Evolutionary conservation across 2,888 invertebrate genomes (phyloP).

Genomic region (Galerucella pusilla): DNA sequence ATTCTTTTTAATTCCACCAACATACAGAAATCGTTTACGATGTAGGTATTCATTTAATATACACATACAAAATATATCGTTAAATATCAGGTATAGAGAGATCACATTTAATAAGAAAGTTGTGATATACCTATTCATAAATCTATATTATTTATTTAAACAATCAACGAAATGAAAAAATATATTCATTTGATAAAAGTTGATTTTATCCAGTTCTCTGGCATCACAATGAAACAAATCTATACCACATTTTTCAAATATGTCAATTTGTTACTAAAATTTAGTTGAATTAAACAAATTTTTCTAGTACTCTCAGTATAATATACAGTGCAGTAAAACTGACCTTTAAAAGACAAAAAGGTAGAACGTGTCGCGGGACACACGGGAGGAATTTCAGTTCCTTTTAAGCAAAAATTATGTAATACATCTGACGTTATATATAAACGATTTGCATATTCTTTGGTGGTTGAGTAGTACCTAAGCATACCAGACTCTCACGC

Average conservation of each 20-base stretch:
- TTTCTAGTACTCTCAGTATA: too few relatives aligned
- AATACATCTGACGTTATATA: too few relatives aligned
- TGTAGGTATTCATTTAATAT: slow-evolving; percentile 15
- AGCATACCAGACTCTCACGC: too few relatives aligned
- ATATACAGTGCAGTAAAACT: too few relatives aligned
- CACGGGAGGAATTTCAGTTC: too few relatives aligned
- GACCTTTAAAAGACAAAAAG: too few relatives aligned
- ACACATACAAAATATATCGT: slow-evolving; percentile 23
- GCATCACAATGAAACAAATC: not conserved
- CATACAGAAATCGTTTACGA: slow-evolving; percentile 5
- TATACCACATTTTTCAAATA: not conserved
- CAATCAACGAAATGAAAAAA: not conserved
- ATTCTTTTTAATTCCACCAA: slow-evolving; percentile 20
- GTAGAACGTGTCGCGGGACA: too few relatives aligned
- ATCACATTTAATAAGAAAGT: slow-evolving; percentile 26
- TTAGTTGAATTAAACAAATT: too few relatives aligned
- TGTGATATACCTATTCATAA: not conserved
- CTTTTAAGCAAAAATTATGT: too few relatives aligned
- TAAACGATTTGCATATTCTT: too few relatives aligned
- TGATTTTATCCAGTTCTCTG: not conserved
- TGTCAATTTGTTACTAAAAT: too few relatives aligned
- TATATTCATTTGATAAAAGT: not conserved
- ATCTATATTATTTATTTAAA: not conserved
- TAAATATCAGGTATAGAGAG: slow-evolving; percentile 12
- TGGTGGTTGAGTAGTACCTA: too few relatives aligned